These are phyloP conservation scores for Marisa cornuarietis DNA, from an alignment of 1,140 invertebrate genomes.

Conservation along the genomic window DNA sequence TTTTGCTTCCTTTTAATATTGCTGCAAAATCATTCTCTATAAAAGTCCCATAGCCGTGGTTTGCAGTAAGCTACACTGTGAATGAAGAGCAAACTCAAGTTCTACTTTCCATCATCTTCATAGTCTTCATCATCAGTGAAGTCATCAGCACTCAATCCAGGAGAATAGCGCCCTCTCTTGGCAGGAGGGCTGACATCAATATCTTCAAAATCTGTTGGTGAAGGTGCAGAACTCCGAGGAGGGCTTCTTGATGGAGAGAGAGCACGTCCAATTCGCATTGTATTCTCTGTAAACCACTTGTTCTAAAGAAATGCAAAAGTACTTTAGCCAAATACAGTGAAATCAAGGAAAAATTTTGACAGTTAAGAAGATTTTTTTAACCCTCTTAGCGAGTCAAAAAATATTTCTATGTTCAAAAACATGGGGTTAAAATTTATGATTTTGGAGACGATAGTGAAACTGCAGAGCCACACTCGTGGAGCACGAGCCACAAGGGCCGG, in stretches of 20 bases:
- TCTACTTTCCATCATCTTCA: conserved; percentile 5
- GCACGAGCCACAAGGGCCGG: too few species aligned
- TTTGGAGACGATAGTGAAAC: too few species aligned
- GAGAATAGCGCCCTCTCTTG: conserved; percentile 41
- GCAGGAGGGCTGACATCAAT: conserved; percentile 43
- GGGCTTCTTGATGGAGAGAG: conserved; percentile 83
- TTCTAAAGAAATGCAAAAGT: conserved; percentile 65
- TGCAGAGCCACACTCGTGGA: too few species aligned
- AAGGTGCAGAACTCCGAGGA: conserved; percentile 24
- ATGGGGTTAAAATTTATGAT: too few species aligned
- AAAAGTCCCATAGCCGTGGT: too few species aligned
- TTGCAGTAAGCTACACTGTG: too few species aligned
- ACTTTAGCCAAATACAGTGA: background rate
- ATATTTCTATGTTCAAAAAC: too few species aligned
- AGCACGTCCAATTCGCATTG: conserved; percentile 86
- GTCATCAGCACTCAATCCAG: conserved; percentile 19
- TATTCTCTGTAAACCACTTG: conserved; percentile 89
- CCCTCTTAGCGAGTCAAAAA: too few species aligned
- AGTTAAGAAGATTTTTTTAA: too few species aligned
- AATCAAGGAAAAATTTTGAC: too few species aligned
- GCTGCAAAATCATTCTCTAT: too few species aligned
- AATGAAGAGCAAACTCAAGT: background rate
- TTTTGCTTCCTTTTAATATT: too few species aligned
- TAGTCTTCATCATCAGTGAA: conserved; percentile 15
- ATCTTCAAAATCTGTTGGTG: conserved; percentile 24